Percentiles rank a stretch among this genome's conserved stretches.
Conservation (phyloP, 2,113 vertebrate species). For the Symphodus melops region DNA sequence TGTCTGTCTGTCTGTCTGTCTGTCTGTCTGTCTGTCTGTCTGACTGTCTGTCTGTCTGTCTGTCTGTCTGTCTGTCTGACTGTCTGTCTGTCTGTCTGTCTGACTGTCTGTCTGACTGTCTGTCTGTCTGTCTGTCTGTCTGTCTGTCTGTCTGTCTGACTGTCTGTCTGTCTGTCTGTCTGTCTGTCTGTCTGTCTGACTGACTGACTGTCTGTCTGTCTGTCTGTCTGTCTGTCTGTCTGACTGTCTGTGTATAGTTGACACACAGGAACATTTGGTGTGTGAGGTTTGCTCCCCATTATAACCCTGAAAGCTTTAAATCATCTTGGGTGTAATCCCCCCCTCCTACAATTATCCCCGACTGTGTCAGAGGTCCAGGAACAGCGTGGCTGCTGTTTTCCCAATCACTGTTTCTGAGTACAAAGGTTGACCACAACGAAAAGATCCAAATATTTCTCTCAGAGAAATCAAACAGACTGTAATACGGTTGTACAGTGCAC, state of each 20-base stretch:
- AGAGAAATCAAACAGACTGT: not conserved
- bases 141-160: slow-evolving; percentile 24
- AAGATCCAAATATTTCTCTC: not conserved
- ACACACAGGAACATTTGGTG: slow-evolving; percentile 65
- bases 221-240: slow-evolving; percentile 17
- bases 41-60: slow-evolving; percentile 31
- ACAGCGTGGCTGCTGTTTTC: slow-evolving; percentile 30
- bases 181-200: slow-evolving; percentile 24
- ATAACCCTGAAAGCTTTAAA: slow-evolving; percentile 67
- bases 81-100: slow-evolving; percentile 13
- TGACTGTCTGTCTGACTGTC: slow-evolving; percentile 25
- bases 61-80: too few relatives aligned
- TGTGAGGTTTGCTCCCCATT: slow-evolving; percentile 62
- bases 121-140: slow-evolving; percentile 15
- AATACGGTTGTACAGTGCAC: not conserved
- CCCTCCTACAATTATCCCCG: slow-evolving; percentile 39
- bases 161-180: slow-evolving; percentile 10
- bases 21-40: slow-evolving; percentile 17
- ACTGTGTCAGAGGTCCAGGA: slow-evolving; percentile 40
- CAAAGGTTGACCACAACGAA: slow-evolving; percentile 8
- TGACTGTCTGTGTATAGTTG: slow-evolving; percentile 39
- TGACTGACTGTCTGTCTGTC: slow-evolving; percentile 34
- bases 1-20: slow-evolving; percentile 30
- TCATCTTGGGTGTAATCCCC: slow-evolving; percentile 61
- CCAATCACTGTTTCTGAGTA: slow-evolving; percentile 12